Percentiles rank a stretch among this genome's conserved stretches.
phyloP scores from a whole-genome alignment of 2,113 vertebrate genomes.

The Bungarus multicinctus region DNA sequence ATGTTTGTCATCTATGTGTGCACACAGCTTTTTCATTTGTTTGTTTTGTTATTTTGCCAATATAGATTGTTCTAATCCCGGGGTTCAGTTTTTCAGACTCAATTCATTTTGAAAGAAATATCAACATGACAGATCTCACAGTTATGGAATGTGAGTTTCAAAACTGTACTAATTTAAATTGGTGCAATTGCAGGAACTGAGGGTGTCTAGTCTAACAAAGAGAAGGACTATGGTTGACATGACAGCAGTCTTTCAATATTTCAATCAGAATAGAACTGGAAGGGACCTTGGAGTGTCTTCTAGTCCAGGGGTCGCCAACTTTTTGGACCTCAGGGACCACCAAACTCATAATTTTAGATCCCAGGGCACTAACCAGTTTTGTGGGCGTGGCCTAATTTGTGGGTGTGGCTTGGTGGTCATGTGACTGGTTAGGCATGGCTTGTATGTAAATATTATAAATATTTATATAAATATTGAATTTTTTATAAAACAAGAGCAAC shows the following conservation, averaged over 20 bases:
- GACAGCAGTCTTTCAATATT: not conserved
- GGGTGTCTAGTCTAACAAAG: not conserved
- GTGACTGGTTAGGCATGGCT: no score
- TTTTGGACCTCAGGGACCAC: no score
- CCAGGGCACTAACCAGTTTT: no score
- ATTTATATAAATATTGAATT: no score
- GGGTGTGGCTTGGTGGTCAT: no score
- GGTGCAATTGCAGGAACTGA: not conserved
- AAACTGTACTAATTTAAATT: not conserved
- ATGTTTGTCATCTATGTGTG: not conserved
- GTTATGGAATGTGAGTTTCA: not conserved
- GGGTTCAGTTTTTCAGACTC: conserved; percentile 20
- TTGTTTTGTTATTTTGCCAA: not conserved
- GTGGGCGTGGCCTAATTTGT: no score
- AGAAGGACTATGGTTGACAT: not conserved
- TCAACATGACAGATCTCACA: conserved; percentile 17
- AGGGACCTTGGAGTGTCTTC: not conserved
- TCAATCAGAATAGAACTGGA: not conserved
- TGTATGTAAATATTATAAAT: no score
- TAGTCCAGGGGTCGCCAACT: no score
- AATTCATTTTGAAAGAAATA: not conserved
- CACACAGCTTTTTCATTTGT: not conserved
- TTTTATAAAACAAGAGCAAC: no score
- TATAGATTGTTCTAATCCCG: conserved; percentile 36
- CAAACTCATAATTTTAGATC: no score